A percentile compares a stretch with the other conserved stretches of the same genome.
These are phyloP conservation scores for Rhamnusium bicolor DNA, from an alignment of 2,888 invertebrate species.

Conservation along the genomic window DNA sequence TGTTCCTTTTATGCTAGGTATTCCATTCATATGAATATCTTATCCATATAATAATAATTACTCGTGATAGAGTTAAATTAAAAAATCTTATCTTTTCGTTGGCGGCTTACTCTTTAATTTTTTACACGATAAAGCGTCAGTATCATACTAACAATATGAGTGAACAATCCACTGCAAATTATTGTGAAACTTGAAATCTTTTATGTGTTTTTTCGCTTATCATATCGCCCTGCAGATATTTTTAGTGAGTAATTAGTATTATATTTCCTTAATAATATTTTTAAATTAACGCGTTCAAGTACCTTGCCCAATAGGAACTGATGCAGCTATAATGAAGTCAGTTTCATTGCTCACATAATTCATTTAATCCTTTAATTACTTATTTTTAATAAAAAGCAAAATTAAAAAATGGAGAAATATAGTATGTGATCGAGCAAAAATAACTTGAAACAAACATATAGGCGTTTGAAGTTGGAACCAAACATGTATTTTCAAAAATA, in stretches of 20 bases:
- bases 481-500: too few relatives aligned
- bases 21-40: not conserved
- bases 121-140: constrained; percentile 7
- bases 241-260: constrained; percentile 18
- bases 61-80: constrained; percentile 9
- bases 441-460: too few relatives aligned
- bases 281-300: not conserved
- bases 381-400: too few relatives aligned
- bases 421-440: too few relatives aligned
- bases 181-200: constrained; percentile 1
- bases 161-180: not conserved
- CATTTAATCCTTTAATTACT: too few relatives aligned
- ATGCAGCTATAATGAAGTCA: not conserved
- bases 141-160: constrained; percentile 4
- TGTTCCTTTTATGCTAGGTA: not conserved
- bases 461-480: too few relatives aligned
- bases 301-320: not conserved
- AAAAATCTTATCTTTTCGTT: constrained; percentile 20
- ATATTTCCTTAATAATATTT: not conserved
- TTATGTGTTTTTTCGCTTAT: constrained; percentile 14
- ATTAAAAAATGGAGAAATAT: too few relatives aligned
- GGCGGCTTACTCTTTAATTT: constrained; percentile 1
- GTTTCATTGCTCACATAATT: not conserved
- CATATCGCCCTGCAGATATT: not conserved
- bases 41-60: constrained; percentile 6